These are phyloP conservation scores for Punctoribates punctum DNA, from an alignment of 2,888 invertebrate species.

Conservation along the genomic window DNA sequence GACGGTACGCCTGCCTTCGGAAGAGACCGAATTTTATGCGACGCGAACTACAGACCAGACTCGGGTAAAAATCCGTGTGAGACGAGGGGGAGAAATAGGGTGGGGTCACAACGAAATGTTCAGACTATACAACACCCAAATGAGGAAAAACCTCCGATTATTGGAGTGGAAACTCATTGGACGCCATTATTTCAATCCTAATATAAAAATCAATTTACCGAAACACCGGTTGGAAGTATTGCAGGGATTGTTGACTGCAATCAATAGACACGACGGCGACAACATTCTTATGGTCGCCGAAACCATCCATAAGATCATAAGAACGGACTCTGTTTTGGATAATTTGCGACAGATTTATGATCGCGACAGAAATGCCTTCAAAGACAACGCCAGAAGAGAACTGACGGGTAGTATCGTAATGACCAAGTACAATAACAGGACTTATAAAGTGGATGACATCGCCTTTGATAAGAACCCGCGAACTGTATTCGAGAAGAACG, in stretches of 20 bases:
- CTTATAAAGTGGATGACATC: slow-evolving; percentile 57
- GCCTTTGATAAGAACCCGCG: slow-evolving; percentile 54
- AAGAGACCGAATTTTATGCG: slow-evolving; percentile 35
- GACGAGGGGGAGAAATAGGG: slow-evolving; percentile 49
- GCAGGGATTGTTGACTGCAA: slow-evolving; percentile 65
- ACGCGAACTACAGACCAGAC: slow-evolving; percentile 27
- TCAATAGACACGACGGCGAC: slow-evolving; percentile 72
- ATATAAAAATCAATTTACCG: slow-evolving; percentile 41
- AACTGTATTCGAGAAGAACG: slow-evolving; percentile 45
- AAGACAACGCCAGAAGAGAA: slow-evolving; percentile 51
- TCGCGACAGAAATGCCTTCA: background rate
- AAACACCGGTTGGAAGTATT: slow-evolving; percentile 51
- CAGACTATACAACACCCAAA: slow-evolving; percentile 51
- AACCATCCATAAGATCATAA: slow-evolving; percentile 75
- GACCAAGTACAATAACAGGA: slow-evolving; percentile 58
- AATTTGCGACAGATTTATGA: slow-evolving; percentile 27
- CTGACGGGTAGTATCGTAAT: slow-evolving; percentile 56
- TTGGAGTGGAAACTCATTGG: slow-evolving; percentile 51
- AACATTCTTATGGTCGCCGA: slow-evolving; percentile 71
- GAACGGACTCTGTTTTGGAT: slow-evolving; percentile 67
- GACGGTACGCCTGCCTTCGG: slow-evolving; percentile 34
- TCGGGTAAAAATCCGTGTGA: slow-evolving; percentile 47
- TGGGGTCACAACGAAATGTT: slow-evolving; percentile 51
- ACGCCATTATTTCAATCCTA: slow-evolving; percentile 51
- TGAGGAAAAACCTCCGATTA: slow-evolving; percentile 50